These are phyloP conservation scores for Dexiosoma caninum DNA, from an alignment of 2,888 invertebrate genomes.

Conservation along the genomic window DNA sequence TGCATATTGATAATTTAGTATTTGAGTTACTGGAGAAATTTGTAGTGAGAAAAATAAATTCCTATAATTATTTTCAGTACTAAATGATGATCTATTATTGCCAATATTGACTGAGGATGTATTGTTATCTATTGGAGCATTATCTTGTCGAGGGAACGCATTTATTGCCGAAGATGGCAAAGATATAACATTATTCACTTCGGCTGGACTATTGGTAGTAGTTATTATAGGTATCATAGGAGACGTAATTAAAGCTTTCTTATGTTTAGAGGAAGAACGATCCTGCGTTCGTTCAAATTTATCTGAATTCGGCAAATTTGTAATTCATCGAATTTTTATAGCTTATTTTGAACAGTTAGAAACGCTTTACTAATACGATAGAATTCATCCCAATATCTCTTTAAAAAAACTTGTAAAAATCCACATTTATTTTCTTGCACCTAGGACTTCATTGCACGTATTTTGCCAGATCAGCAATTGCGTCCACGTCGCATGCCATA, in stretches of 20 bases:
- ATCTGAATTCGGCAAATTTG: neutral
- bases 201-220: neutral
- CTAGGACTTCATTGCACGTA: neutral
- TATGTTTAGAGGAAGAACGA: neutral
- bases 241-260: neutral
- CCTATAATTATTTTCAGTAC: no score
- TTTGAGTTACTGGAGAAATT: no score
- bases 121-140: no score
- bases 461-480: neutral
- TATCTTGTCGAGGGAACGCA: neutral
- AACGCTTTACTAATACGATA: neutral
- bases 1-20: neutral
- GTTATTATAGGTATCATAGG: neutral
- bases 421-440: neutral
- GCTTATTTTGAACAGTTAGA: neutral
- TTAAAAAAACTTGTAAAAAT: neutral
- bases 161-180: neutral
- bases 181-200: neutral
- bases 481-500: neutral
- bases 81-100: no score
- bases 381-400: neutral
- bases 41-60: no score
- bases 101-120: no score
- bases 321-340: neutral
- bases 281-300: neutral